Evolutionary conservation across 2,888 invertebrate genomes (phyloP).

Genomic region (Zygogramma bicolorata): DNA sequence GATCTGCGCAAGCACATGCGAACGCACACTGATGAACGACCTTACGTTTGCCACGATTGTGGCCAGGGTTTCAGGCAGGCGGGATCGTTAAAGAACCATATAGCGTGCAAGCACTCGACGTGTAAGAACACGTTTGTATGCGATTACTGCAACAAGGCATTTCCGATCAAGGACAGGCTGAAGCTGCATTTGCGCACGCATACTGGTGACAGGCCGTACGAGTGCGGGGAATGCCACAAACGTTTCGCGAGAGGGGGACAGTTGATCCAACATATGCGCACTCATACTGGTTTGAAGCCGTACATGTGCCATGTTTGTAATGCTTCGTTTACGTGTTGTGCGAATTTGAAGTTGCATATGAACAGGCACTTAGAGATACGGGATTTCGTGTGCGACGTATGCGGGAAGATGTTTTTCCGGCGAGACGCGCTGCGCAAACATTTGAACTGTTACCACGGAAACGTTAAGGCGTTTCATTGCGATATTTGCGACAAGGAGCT

Average conservation of each 20-base stretch:
- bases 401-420: conserved; percentile 82
- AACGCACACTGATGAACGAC: conserved; percentile 75
- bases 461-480: conserved; percentile 81
- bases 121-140: conserved; percentile 73
- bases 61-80: conserved; percentile 75
- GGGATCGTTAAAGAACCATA: conserved; percentile 75
- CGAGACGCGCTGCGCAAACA: conserved; percentile 83
- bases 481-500: conserved; percentile 84
- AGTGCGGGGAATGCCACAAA: conserved; percentile 74
- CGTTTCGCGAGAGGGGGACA: conserved; percentile 81
- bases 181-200: conserved; percentile 81
- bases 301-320: conserved; percentile 80
- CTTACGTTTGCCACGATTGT: conserved; percentile 74
- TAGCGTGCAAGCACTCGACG: conserved; percentile 70
- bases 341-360: conserved; percentile 74
- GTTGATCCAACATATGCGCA: conserved; percentile 79
- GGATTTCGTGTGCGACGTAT: conserved; percentile 83
- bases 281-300: conserved; percentile 80
- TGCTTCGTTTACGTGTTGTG: conserved; percentile 77
- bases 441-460: conserved; percentile 80
- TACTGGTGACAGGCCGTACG: conserved; percentile 78
- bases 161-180: conserved; percentile 81
- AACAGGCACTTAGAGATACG: conserved; percentile 80
- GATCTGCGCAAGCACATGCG: conserved; percentile 77
- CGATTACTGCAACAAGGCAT: conserved; percentile 80